Conservation (phyloP, 1,140 invertebrate species). For the Bombus sibiricus region DNA sequence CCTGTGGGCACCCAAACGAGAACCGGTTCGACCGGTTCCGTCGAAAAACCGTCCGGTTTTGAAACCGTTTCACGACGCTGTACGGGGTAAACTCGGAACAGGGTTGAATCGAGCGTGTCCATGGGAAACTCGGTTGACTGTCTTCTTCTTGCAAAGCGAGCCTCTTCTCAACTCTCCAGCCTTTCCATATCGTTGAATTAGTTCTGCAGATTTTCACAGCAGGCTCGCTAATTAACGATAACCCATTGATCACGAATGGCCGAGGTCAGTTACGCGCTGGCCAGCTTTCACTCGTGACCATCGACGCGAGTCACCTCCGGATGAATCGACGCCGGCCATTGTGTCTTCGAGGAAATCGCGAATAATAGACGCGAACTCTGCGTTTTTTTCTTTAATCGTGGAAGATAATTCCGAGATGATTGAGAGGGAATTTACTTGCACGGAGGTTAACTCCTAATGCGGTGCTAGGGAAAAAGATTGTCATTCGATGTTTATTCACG, state of each 20-base stretch:
- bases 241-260: conserved; percentile 36
- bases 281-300: conserved; percentile 41
- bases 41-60: conserved; percentile 76
- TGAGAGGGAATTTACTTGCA: not conserved
- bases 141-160: conserved; percentile 41
- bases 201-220: conserved; percentile 6
- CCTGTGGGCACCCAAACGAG: conserved; percentile 44
- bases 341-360: not conserved
- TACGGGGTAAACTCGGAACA: conserved; percentile 41
- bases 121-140: conserved; percentile 80
- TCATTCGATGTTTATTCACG: not conserved
- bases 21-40: conserved; percentile 77
- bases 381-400: conserved; percentile 11
- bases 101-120: conserved; percentile 59
- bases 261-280: conserved; percentile 46
- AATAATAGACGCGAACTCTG: not conserved
- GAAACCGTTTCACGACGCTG: conserved; percentile 41
- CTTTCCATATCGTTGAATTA: conserved; percentile 8
- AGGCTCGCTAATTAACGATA: conserved; percentile 35
- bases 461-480: not conserved
- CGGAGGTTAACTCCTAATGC: not conserved
- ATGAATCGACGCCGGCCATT: not conserved
- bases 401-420: not conserved
- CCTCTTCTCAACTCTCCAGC: not conserved
- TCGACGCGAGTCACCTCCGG: not conserved